Percentiles rank a stretch among this genome's conserved stretches.
Evolutionary conservation across 2,888 invertebrate species (phyloP).

Genomic region (Zygaena filipendulae): DNA sequence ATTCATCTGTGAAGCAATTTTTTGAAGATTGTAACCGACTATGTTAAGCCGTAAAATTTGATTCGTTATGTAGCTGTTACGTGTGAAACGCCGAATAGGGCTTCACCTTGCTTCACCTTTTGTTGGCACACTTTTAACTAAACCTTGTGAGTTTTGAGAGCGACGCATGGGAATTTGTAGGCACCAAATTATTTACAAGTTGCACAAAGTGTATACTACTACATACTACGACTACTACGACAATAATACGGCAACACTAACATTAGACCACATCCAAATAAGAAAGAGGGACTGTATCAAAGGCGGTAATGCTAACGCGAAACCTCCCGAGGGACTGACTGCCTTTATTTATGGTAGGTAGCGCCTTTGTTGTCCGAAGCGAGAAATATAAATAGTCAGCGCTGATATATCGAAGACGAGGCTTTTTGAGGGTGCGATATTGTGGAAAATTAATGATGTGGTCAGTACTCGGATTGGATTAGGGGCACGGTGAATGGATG

Average conservation of each 20-base stretch:
- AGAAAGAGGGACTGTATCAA: conserved; percentile 63
- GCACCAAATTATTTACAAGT: conserved; percentile 62
- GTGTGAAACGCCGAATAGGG: no score
- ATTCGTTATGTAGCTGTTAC: no score
- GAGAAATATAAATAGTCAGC: conserved; percentile 65
- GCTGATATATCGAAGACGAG: conserved; percentile 53
- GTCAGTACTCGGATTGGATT: conserved; percentile 61
- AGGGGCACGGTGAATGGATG: conserved; percentile 37
- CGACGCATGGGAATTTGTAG: conserved; percentile 14
- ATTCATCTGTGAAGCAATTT: no score
- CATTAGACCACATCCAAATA: conserved; percentile 60
- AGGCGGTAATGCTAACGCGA: conserved; percentile 52
- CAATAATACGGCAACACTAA: no score
- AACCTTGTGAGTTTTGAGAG: no score
- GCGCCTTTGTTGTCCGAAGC: conserved; percentile 53
- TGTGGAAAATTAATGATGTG: conserved; percentile 66
- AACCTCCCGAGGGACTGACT: conserved; percentile 41
- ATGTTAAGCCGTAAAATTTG: no score
- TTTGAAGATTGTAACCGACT: no score
- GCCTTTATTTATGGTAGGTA: conserved; percentile 61
- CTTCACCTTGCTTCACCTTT: no score
- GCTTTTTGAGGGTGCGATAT: conserved; percentile 60
- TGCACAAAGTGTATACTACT: conserved; percentile 40
- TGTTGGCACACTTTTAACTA: no score
- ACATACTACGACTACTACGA: no score